Conservation (phyloP, 2,888 invertebrate genomes). For the Eupithecia exiguata region DNA sequence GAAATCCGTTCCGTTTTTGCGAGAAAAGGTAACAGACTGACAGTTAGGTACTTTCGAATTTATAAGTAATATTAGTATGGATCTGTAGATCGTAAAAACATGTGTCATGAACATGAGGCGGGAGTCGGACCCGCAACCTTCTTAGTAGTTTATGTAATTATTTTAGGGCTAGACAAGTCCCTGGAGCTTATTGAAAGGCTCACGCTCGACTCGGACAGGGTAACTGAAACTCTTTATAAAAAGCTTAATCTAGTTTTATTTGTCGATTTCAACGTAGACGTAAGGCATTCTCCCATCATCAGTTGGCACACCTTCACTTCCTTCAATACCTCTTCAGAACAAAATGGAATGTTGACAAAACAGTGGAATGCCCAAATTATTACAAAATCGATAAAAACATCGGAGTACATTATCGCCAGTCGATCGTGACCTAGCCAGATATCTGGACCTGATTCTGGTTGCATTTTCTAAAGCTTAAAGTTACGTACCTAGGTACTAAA, state of each 20-base stretch:
- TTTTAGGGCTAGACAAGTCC: no score
- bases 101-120: no score
- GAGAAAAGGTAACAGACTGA: no score
- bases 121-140: no score
- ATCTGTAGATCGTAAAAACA: no score
- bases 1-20: no score
- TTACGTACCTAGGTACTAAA: not conserved
- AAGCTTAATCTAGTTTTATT: constrained; percentile 83
- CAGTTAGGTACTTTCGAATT: no score
- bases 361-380: constrained; percentile 70
- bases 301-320: constrained; percentile 75
- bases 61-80: no score
- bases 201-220: not conserved
- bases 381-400: constrained; percentile 50
- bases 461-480: not conserved
- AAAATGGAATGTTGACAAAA: constrained; percentile 75
- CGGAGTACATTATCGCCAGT: constrained; percentile 59
- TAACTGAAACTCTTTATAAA: constrained; percentile 57
- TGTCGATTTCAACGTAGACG: constrained; percentile 81
- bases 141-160: no score
- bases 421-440: constrained; percentile 63
- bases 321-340: constrained; percentile 63
- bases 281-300: constrained; percentile 79
- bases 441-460: constrained; percentile 10
- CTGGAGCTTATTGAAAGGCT: not conserved